Conservation (phyloP, 2,888 invertebrate species). For the Cephus runcator region DNA sequence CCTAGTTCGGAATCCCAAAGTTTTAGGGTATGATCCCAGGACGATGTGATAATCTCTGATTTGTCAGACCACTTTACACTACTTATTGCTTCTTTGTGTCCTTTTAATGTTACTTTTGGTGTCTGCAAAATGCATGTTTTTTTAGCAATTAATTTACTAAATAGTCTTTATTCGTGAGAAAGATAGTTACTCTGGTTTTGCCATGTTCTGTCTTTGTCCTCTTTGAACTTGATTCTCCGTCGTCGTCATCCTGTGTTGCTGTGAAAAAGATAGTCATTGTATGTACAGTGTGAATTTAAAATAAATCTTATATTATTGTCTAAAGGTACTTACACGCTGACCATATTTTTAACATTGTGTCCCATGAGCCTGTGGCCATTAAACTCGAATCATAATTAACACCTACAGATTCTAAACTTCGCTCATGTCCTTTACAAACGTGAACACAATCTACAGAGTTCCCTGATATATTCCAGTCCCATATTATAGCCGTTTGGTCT, state of each 20-base stretch:
- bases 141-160: not conserved
- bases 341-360: constrained; percentile 93
- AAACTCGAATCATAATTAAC: constrained; percentile 75
- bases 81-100: constrained; percentile 92
- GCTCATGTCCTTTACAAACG: constrained; percentile 90
- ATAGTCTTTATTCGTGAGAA: not conserved
- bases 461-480: constrained; percentile 83
- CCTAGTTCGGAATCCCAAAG: constrained; percentile 93
- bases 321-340: constrained; percentile 72
- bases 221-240: constrained; percentile 72
- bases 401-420: constrained; percentile 89
- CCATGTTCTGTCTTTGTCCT: constrained; percentile 71
- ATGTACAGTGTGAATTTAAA: not conserved
- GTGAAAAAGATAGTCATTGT: not conserved
- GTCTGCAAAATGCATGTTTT: constrained; percentile 67
- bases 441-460: constrained; percentile 84
- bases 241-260: constrained; percentile 64
- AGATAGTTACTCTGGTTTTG: constrained; percentile 69
- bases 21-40: constrained; percentile 96
- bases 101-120: constrained; percentile 87
- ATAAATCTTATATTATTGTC: not conserved
- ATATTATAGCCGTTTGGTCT: constrained; percentile 90
- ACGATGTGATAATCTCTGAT: constrained; percentile 82
- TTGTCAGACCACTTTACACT: constrained; percentile 86
- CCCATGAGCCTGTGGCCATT: constrained; percentile 92